Percentiles rank a stretch among this genome's conserved stretches.
Conservation (phyloP, 2,888 invertebrate species). For the Chrysolina oricalcia region DNA sequence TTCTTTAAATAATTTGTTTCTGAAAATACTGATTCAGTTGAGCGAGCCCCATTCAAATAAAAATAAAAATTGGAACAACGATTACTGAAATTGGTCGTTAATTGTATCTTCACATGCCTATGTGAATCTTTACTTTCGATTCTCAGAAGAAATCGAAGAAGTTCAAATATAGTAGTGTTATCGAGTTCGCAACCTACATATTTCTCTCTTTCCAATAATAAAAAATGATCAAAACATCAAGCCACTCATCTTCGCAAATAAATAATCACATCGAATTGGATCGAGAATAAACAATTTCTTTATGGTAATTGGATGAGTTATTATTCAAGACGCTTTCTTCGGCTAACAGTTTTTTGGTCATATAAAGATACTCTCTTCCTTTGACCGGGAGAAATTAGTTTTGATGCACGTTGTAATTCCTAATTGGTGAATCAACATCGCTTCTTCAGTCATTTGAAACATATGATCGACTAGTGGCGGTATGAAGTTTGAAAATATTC, state of each 20-base stretch:
- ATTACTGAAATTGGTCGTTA: too few relatives aligned
- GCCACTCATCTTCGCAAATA: conserved; percentile 11
- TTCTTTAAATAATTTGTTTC: too few relatives aligned
- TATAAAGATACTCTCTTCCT: conserved; percentile 43
- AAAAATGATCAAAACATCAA: conserved; percentile 17
- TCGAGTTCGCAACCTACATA: conserved; percentile 5
- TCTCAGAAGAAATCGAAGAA: neutral
- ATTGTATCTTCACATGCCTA: too few relatives aligned
- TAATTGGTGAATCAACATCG: conserved; percentile 23
- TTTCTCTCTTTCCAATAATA: neutral
- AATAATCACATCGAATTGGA: neutral
- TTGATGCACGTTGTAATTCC: conserved; percentile 35
- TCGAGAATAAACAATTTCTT: conserved; percentile 31
- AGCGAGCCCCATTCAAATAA: too few relatives aligned
- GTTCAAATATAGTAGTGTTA: neutral
- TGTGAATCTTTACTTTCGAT: neutral
- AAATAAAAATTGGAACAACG: too few relatives aligned
- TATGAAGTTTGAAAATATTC: neutral
- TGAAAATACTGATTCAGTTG: too few relatives aligned
- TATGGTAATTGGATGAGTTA: conserved; percentile 44
- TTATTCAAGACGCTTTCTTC: conserved; percentile 59
- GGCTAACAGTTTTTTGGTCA: conserved; percentile 56
- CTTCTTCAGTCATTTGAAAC: neutral
- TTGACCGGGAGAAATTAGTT: conserved; percentile 30
- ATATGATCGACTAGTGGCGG: neutral